These are phyloP conservation scores for Prochilodus magdalenae DNA, from an alignment of 2,113 vertebrate species.

Conservation along the genomic window DNA sequence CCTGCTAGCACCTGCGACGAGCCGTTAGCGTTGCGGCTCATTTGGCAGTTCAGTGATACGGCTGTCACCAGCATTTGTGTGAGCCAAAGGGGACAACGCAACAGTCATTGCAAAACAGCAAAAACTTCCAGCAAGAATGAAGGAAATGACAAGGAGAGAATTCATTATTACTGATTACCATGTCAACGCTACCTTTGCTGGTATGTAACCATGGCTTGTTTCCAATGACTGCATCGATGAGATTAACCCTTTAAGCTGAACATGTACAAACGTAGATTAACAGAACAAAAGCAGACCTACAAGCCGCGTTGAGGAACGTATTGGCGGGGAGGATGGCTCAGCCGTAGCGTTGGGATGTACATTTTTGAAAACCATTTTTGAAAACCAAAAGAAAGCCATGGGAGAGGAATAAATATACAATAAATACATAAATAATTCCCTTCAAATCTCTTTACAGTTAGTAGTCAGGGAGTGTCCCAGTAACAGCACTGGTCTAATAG, in stretches of 20 bases:
- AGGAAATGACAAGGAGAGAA: not conserved
- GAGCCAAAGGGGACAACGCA: not conserved
- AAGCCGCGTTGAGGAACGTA: not conserved
- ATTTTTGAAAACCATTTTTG: constrained; percentile 2
- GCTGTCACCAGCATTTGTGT: not conserved
- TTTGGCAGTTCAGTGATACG: not conserved
- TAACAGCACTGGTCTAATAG: not conserved
- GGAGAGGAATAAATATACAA: constrained; percentile 51
- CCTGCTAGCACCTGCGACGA: not conserved
- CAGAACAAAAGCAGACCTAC: not conserved
- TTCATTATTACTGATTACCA: not conserved
- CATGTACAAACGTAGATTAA: not conserved
- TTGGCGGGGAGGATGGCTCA: not conserved
- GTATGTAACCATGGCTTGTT: not conserved
- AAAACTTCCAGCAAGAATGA: not conserved
- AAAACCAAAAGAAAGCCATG: not conserved
- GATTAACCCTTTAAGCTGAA: not conserved
- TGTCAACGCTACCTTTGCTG: not conserved
- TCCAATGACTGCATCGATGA: not conserved
- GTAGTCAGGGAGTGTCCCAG: not conserved
- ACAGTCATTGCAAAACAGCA: not conserved
- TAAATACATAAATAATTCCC: constrained; percentile 66
- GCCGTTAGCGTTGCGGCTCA: not conserved
- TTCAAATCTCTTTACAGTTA: constrained; percentile 39
- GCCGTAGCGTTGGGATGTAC: not conserved